Evolutionary conservation across 64 coral and sea anemone genomes (phyloP), one percentile per base, ranked within the genome.

Genomic region (Montipora foliosa): DNA sequence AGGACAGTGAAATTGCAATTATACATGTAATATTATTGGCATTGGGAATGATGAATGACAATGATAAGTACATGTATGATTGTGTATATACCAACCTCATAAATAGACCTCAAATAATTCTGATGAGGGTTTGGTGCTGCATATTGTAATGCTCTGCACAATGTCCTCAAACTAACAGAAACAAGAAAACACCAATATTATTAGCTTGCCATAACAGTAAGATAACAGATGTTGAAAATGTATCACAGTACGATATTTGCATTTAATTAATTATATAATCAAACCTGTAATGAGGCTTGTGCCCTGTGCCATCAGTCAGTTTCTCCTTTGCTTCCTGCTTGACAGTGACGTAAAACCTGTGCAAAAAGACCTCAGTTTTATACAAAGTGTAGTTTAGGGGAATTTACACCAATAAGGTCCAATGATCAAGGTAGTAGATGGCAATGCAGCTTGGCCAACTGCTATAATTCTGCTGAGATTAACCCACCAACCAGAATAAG

Each of bases 281-380:
- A 60, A 11, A 99, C 98, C 98, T 99, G 89, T 99, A 99, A 89
- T 99, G 95, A 61, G 98, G 98, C 51, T 94, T 96, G 57, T 99
- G 91, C 53, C 98, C 98, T 66, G 94, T 96, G 9, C 98, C 98
- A 90, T 99, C 98, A 8, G 95, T 99, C 58, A 99, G 46, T 71
- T 99, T 99, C 20, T 99, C 92, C 71, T 77, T 92, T 61, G 95
- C 89, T 92, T 96, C 95, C 67, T 90, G 91, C 70, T 95, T 91
- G 17, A 87, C 92, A 49, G 76, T 92, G 19, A 92, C 44, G 55
- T 99, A 99, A 83, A 99, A 99, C 49, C 98, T 99, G 47, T 79
- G 70, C 60, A 62, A 6, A 77, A 60, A 37, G 37, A 29, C 29
- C 29, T 37, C 37, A 37, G 37, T 37, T 1, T 29, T 29, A 29